Evolutionary conservation across 2,797 vertebrate genomes (phyloP), one percentile per base, ranked within the genome.

Genomic region (Hemitrygon akajei): DNA sequence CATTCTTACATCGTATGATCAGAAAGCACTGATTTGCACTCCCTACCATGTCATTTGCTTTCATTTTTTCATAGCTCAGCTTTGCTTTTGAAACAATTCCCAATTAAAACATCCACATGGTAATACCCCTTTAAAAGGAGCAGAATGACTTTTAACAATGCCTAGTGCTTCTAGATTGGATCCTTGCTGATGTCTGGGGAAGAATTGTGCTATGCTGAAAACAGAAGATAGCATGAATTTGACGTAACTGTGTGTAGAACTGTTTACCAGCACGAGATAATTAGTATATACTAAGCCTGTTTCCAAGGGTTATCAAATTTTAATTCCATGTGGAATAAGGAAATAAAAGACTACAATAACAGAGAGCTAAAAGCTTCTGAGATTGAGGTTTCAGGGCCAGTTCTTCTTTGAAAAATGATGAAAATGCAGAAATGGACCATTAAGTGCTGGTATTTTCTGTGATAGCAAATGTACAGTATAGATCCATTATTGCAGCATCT

Each of bases 401-500:
- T 40, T 3, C 20, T 71, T 22, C 63, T 71, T 71, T 91, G 34
- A 73, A 58, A 75, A 76, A 3, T 58, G 47, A 93, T 27, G 69
- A 22, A 75, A 76, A 34, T 30, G 71, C 40, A 18, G 71, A 56
- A 73, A 47, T 20, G 27, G 22, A 93, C 47, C 91, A 76, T 93
- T 93, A 73, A 93, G 71, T 75, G 40, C n/a, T 47, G 30, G 91
- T n/a, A 40, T 93, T 76, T 75, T 75, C 40, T 69, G 20, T 47
- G 71, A 93, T 40, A 56, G 27, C 22, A 76, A 76, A 76, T 40
- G 76, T 69, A 75, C 30, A 73, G 37, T 69, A 75, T 73, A 73
- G 37, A 40, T 93, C 69, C 89, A 92, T 91, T 91, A 91, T 91
- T 34, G 40, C 89, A 73, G 40, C 89, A 73, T 25, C 66, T 27